Evolutionary conservation across 2,797 vertebrate genomes (phyloP), one percentile per base, ranked within the genome.

Genomic region (Anguilla obscura): DNA sequence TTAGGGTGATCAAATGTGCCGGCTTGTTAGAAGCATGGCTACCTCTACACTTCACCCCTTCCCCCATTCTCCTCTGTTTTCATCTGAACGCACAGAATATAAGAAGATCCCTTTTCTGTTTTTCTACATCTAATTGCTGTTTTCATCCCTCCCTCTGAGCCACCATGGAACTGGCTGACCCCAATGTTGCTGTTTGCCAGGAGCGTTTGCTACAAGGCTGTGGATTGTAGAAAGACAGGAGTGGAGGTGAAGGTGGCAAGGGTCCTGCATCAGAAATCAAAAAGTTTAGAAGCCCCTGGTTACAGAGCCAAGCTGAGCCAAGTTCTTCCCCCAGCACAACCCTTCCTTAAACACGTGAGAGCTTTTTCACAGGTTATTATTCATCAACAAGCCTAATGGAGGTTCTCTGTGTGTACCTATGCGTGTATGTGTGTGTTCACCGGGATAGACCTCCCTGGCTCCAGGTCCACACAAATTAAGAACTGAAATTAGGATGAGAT

Each of bases 401-500:
- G 16, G 0, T 0, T 24, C 50, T 86, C 45, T n/a, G n/a, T 71
- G 63, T 8, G n/a, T 74, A 9, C 16, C 48, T 74, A 30, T 45
- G 16, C 1, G 24, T 8, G 3, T 86, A 16, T 45, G 74, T 82
- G 54, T 85, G 83, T 74, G 18, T 85, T 36, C 54, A 56, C 2
- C 63, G 21, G 84, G 69, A 69, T 86, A 86, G 56, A n/a, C 24
- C 74, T 87, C 58, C 80, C 58, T 33, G 9, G 76, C 52, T 80
- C 36, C 56, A 66, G 76, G 74, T 83, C 24, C 40, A 52, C 86
- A 69, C 18, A 82, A 82, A 84, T 79, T 24, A 60, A 54, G 36
- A 36, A 63, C 30, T 63, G 56, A 66, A 76, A 83, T 87, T 36
- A 45, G 52, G 80, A 56, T 85, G 45, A 83, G 80, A 87, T 66